Percentiles rank a stretch among this genome's conserved stretches.
Conservation (phyloP, 2,888 invertebrate genomes). For the Coleophora flavipennella region DNA sequence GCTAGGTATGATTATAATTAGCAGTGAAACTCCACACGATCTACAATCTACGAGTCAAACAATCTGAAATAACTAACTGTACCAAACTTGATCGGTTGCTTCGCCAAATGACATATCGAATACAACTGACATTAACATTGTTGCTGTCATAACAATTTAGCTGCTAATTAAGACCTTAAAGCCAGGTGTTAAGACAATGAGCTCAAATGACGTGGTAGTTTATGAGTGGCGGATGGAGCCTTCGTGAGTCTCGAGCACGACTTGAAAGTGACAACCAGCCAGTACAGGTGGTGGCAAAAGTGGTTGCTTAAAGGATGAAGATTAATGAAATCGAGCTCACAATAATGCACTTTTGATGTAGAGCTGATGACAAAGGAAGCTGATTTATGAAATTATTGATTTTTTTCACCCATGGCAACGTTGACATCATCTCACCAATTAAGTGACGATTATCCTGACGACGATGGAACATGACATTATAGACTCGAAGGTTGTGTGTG, state of each 20-base stretch:
- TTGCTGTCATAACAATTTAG: constrained; percentile 3
- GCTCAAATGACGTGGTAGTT: constrained; percentile 8
- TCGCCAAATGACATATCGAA: constrained; percentile 8
- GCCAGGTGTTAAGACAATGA: constrained; percentile 26
- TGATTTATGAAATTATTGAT: too few species aligned
- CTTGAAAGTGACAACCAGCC: constrained; percentile 52
- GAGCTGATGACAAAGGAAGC: too few species aligned
- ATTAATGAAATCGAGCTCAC: not conserved
- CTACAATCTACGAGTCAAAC: not conserved
- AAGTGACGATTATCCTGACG: too few species aligned
- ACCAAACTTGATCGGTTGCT: not conserved
- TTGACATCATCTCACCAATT: too few species aligned
- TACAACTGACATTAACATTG: constrained; percentile 2
- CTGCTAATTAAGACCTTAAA: constrained; percentile 19
- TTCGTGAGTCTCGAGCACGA: constrained; percentile 57
- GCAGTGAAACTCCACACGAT: too few species aligned
- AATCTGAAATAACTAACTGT: not conserved
- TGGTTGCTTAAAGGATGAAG: too few species aligned
- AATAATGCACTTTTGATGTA: too few species aligned
- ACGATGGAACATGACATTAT: too few species aligned
- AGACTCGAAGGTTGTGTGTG: too few species aligned
- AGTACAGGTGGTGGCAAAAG: constrained; percentile 24
- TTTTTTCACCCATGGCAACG: too few species aligned
- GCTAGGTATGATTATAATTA: too few species aligned
- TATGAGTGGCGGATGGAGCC: not conserved